These are phyloP conservation scores for Drosophila kanapiae DNA, from an alignment of 1,140 invertebrate genomes.

Conservation along the genomic window DNA sequence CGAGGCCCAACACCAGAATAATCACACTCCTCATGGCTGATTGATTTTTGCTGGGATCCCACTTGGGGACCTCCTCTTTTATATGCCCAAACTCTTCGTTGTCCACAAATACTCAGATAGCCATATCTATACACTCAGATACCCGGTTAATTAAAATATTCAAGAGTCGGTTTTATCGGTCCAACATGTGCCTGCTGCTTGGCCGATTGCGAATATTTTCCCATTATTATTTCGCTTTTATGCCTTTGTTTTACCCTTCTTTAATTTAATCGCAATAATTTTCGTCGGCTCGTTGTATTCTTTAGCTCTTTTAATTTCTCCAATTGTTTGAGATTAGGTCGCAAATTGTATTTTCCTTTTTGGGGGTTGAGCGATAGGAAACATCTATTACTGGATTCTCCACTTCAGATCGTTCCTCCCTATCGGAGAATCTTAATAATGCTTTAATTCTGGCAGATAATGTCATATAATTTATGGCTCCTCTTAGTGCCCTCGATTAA, in stretches of 20 bases:
- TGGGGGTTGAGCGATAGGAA: slow-evolving; percentile 21
- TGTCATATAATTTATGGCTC: slow-evolving; percentile 42
- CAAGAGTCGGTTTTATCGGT: slow-evolving; percentile 40
- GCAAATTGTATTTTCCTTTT: slow-evolving; percentile 23
- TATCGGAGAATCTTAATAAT: slow-evolving; percentile 40
- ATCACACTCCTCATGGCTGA: slow-evolving; percentile 39
- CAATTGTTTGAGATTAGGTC: slow-evolving; percentile 18
- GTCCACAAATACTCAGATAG: slow-evolving; percentile 24
- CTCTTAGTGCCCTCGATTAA: slow-evolving; percentile 12
- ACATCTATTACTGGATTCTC: slow-evolving; percentile 44
- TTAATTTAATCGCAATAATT: slow-evolving; percentile 30
- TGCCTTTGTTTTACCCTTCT: slow-evolving; percentile 20
- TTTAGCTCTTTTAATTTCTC: slow-evolving; percentile 10
- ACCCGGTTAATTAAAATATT: slow-evolving; percentile 48
- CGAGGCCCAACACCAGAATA: slow-evolving; percentile 19
- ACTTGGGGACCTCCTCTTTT: slow-evolving; percentile 10
- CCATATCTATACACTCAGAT: slow-evolving; percentile 21
- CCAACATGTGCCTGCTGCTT: background rate
- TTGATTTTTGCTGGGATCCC: slow-evolving; percentile 13
- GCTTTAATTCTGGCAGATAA: slow-evolving; percentile 47
- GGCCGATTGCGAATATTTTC: slow-evolving; percentile 30
- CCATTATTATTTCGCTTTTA: slow-evolving; percentile 33
- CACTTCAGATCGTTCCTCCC: slow-evolving; percentile 16
- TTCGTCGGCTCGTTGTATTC: background rate
- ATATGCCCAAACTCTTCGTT: slow-evolving; percentile 8